Percentiles rank a stretch among this genome's conserved stretches.
phyloP scores from a whole-genome alignment of 2,888 invertebrate species.

The Caenorhabditis sp. region DNA sequence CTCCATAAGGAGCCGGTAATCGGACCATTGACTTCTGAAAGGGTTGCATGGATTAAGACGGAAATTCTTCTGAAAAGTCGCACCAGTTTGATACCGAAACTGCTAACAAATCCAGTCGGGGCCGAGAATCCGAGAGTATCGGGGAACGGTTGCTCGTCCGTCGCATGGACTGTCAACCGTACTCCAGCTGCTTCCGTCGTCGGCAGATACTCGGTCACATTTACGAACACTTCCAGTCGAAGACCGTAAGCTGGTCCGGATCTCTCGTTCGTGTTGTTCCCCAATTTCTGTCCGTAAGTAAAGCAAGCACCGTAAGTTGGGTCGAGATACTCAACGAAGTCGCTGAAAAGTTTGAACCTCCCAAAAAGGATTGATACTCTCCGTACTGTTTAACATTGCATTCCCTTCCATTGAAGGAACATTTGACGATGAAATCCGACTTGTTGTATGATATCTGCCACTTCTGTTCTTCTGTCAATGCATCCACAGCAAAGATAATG shows the following conservation, averaged over 20 bases:
- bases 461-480: constrained; percentile 72
- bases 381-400: constrained; percentile 81
- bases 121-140: constrained; percentile 82
- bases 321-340: constrained; percentile 79
- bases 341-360: constrained; percentile 72
- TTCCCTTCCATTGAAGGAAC: constrained; percentile 82
- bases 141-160: constrained; percentile 79
- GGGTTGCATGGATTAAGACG: not conserved
- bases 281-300: constrained; percentile 78
- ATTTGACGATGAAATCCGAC: constrained; percentile 80
- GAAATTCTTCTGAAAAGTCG: not conserved
- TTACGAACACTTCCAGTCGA: constrained; percentile 81
- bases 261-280: constrained; percentile 77
- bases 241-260: constrained; percentile 82
- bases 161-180: constrained; percentile 79
- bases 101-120: constrained; percentile 81
- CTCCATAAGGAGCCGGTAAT: constrained; percentile 81
- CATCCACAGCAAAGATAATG: constrained; percentile 81
- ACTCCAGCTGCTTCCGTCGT: constrained; percentile 82
- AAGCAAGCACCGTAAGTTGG: constrained; percentile 83
- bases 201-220: constrained; percentile 81
- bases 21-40: constrained; percentile 79
- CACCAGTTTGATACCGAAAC: constrained; percentile 81
- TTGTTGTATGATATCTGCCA: constrained; percentile 68
- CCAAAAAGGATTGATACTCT: too few relatives aligned